phyloP scores from a whole-genome alignment of 2,888 invertebrate species.

The Heliconius hortense region DNA sequence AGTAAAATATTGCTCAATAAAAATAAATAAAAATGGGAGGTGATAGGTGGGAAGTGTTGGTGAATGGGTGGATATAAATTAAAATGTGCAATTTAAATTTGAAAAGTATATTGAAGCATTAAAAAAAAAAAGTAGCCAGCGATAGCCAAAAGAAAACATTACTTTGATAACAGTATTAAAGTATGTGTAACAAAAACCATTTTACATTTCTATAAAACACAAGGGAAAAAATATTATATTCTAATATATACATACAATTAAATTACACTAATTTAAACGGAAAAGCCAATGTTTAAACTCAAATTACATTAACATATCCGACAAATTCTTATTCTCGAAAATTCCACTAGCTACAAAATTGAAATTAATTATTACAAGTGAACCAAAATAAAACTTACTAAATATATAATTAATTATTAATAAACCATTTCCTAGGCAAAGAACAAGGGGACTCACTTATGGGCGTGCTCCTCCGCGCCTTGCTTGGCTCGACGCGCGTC shows the following conservation, averaged over 20 bases:
- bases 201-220: neutral
- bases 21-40: constrained; percentile 18
- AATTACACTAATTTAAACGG: neutral
- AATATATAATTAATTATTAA: neutral
- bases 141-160: neutral
- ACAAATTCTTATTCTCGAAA: neutral
- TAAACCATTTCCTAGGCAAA: neutral
- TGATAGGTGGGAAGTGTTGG: neutral
- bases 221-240: too few relatives aligned
- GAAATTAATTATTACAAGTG: neutral
- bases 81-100: constrained; percentile 17
- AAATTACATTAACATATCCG: neutral
- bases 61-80: constrained; percentile 11
- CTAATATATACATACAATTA: neutral
- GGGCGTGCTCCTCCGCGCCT: constrained; percentile 80
- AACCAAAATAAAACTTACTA: neutral
- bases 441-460: constrained; percentile 71
- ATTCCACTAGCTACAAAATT: neutral
- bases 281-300: neutral
- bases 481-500: constrained; percentile 82
- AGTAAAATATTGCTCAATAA: constrained; percentile 37
- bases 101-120: constrained; percentile 8
- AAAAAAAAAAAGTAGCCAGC: neutral
- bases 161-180: neutral
- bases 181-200: neutral